Conservation (phyloP, 2,797 vertebrate genomes). For the Poecilia velifera region DNA sequence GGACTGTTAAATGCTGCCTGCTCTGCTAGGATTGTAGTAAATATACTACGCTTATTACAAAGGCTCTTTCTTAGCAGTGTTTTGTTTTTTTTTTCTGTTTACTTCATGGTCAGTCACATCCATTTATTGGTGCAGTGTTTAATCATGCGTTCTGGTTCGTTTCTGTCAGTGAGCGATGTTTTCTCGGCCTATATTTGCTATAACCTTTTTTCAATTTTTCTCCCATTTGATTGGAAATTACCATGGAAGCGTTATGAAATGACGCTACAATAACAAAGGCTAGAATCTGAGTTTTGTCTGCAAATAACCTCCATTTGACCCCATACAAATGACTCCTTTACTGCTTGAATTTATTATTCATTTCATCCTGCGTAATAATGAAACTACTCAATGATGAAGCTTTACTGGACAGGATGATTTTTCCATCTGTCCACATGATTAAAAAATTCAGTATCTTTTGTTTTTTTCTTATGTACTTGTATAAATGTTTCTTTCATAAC, state of each 20-base stretch:
- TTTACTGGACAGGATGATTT: slow-evolving; percentile 21
- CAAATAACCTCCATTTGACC: slow-evolving; percentile 55
- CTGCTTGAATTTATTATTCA: slow-evolving; percentile 33
- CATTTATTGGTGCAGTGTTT: slow-evolving; percentile 14
- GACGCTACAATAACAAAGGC: slow-evolving; percentile 34
- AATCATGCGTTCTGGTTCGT: slow-evolving; percentile 42
- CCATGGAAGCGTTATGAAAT: slow-evolving; percentile 31
- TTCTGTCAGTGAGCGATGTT: slow-evolving; percentile 33
- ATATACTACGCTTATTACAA: slow-evolving; percentile 26
- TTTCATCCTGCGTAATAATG: slow-evolving; percentile 21
- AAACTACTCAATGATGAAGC: slow-evolving; percentile 24
- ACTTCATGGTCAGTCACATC: slow-evolving; percentile 48
- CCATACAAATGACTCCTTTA: slow-evolving; percentile 19
- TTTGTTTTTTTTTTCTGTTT: slow-evolving; percentile 33
- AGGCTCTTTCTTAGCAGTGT: slow-evolving; percentile 16
- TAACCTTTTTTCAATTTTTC: slow-evolving; percentile 14
- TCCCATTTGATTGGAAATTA: slow-evolving; percentile 17
- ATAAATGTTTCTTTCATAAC: background rate
- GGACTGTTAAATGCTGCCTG: slow-evolving; percentile 32
- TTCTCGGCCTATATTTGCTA: slow-evolving; percentile 37
- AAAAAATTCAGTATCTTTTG: background rate
- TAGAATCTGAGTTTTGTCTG: slow-evolving; percentile 40
- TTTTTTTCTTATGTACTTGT: background rate
- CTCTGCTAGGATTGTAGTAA: slow-evolving; percentile 9
- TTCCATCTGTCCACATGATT: background rate